Conservation (phyloP, 2,888 invertebrate genomes). For the Pristionchus entomophagus region DNA sequence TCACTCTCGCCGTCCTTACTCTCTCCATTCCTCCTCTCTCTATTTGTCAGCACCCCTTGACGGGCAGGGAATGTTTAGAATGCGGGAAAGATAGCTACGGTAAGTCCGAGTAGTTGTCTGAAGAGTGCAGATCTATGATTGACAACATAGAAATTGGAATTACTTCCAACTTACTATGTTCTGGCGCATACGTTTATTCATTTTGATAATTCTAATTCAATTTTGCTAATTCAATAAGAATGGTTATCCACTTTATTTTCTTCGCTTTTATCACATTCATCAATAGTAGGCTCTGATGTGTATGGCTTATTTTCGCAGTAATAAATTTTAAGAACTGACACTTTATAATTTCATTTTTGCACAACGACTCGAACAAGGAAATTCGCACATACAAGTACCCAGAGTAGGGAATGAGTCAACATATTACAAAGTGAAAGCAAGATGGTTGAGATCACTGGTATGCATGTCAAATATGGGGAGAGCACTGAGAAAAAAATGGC, state of each 20-base stretch:
- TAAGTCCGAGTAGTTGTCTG: not conserved
- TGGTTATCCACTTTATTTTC: no score
- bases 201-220: no score
- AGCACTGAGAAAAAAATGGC: slow-evolving; percentile 7
- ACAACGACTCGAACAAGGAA: not conserved
- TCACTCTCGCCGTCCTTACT: not conserved
- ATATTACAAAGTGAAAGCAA: not conserved
- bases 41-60: slow-evolving; percentile 30
- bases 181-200: no score
- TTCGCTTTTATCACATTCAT: no score
- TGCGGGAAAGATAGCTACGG: not conserved
- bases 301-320: no score
- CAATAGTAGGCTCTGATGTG: no score
- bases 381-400: slow-evolving; percentile 39
- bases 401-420: not conserved
- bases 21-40: slow-evolving; percentile 37
- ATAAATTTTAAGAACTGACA: no score
- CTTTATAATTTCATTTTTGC: slow-evolving; percentile 3
- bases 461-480: slow-evolving; percentile 40
- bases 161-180: no score
- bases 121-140: not conserved
- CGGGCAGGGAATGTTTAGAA: no score
- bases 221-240: no score
- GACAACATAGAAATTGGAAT: not conserved
- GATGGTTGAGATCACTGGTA: slow-evolving; percentile 45